Conservation (phyloP, 2,797 vertebrate genomes). For the Lemur catta region DNA sequence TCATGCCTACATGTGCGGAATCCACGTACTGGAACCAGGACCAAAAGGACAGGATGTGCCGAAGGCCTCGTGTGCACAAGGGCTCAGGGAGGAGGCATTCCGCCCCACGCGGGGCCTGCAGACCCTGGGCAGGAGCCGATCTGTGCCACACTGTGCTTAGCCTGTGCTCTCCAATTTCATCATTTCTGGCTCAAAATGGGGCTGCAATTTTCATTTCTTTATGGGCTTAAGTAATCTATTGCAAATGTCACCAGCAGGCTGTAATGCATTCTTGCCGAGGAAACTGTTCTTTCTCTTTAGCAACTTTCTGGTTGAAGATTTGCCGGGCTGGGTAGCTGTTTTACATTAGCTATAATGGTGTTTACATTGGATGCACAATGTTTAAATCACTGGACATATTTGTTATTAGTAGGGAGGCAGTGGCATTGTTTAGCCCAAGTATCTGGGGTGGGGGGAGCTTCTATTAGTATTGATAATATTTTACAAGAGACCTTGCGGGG, state of each 20-base stretch:
- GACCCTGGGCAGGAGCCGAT: constrained; percentile 10
- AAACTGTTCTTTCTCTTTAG: constrained; percentile 66
- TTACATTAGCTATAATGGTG: constrained; percentile 67
- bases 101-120: not conserved
- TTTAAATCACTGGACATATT: constrained; percentile 63
- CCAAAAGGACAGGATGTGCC: not conserved
- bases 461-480: constrained; percentile 76
- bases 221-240: constrained; percentile 80
- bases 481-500: constrained; percentile 76
- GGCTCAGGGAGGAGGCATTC: not conserved
- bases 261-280: constrained; percentile 70
- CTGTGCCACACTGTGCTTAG: constrained; percentile 25
- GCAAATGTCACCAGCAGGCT: constrained; percentile 78
- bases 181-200: constrained; percentile 70
- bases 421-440: constrained; percentile 65
- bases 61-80: not conserved
- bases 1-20: not conserved
- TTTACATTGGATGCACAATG: constrained; percentile 64
- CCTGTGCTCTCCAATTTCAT: constrained; percentile 70
- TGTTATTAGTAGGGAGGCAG: constrained; percentile 64
- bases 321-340: constrained; percentile 39
- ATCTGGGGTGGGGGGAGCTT: constrained; percentile 52
- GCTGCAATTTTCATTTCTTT: constrained; percentile 80
- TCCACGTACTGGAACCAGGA: not conserved
- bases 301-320: constrained; percentile 60